phyloP scores from a whole-genome alignment of 2,797 vertebrate genomes.

The Botia kubotai region DNA sequence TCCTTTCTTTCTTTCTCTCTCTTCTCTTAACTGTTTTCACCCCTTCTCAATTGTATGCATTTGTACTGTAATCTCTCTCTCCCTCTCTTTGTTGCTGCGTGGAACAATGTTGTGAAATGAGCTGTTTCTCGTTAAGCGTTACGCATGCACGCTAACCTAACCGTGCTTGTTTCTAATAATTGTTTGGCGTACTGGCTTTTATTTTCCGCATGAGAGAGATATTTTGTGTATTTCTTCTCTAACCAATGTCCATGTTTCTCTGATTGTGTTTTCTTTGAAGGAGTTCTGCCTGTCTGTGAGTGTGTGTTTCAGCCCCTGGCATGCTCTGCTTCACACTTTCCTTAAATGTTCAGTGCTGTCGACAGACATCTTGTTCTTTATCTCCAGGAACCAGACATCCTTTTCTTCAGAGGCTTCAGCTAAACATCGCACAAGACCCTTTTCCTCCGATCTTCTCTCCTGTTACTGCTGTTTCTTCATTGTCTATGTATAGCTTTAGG shows the following conservation, averaged over 20 bases:
- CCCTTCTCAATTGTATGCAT: constrained; percentile 34
- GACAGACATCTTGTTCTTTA: constrained; percentile 72
- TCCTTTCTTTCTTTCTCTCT: neutral
- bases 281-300: too few species aligned
- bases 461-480: neutral
- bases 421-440: constrained; percentile 67
- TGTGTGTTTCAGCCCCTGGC: neutral
- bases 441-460: constrained; percentile 9
- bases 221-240: neutral
- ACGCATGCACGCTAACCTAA: neutral
- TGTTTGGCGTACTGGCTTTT: neutral
- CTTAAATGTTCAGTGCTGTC: constrained; percentile 13
- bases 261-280: too few species aligned
- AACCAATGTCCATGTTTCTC: neutral
- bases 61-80: constrained; percentile 45
- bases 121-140: neutral
- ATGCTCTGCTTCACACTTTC: too few species aligned
- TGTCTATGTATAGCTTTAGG: neutral
- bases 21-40: constrained; percentile 8
- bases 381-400: constrained; percentile 78
- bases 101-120: neutral
- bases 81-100: constrained; percentile 49
- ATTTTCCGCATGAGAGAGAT: neutral
- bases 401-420: constrained; percentile 84
- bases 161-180: neutral